Evolutionary conservation across 2,888 invertebrate species (phyloP).

Genomic region (Callyntrura guangdongensis): DNA sequence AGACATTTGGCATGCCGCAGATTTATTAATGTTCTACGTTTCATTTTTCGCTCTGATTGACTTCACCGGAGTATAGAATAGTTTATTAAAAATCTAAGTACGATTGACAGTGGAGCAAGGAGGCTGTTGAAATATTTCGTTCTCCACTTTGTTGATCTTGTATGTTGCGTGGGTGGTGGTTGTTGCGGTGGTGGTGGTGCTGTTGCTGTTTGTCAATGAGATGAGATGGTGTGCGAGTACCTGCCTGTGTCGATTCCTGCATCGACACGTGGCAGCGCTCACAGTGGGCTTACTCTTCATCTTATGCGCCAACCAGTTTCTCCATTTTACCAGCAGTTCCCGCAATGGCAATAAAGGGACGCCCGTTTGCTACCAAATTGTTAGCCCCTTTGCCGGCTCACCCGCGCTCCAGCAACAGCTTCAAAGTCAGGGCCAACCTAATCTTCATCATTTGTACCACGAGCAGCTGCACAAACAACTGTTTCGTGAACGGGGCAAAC

Average conservation of each 20-base stretch:
- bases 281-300: conserved; percentile 80
- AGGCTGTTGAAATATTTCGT: neutral
- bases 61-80: neutral
- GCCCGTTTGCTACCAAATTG: conserved; percentile 82
- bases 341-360: conserved; percentile 75
- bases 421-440: conserved; percentile 58
- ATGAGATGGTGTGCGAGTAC: conserved; percentile 84
- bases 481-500: conserved; percentile 14
- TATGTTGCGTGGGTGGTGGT: conserved; percentile 55
- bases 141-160: conserved; percentile 28
- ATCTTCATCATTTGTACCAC: conserved; percentile 59
- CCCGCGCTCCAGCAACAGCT: conserved; percentile 57
- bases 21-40: no score
- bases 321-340: conserved; percentile 78
- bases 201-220: conserved; percentile 56
- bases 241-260: conserved; percentile 83
- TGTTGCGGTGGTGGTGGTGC: conserved; percentile 25
- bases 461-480: conserved; percentile 55
- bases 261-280: conserved; percentile 82
- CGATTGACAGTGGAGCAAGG: neutral
- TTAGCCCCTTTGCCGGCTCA: conserved; percentile 80
- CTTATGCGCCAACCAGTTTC: conserved; percentile 84
- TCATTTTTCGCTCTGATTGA: neutral
- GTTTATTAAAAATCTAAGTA: neutral
- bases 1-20: no score